Evolutionary conservation across 2,113 vertebrate genomes (phyloP).

Genomic region (Marcusenius ussheri): DNA sequence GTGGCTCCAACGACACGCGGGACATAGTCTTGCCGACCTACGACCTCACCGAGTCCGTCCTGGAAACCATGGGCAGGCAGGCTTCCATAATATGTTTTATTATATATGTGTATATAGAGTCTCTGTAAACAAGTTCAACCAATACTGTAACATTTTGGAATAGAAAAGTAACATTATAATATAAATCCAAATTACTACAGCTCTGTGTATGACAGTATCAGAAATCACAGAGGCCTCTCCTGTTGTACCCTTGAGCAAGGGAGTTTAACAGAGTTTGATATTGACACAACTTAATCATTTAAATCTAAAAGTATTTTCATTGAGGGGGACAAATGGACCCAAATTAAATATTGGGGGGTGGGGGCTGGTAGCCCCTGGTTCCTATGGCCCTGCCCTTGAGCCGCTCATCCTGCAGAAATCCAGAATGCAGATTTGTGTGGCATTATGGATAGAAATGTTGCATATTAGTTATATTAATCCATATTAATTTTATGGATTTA

Average conservation of each 20-base stretch:
- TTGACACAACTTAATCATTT: not conserved
- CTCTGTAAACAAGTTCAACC: not conserved
- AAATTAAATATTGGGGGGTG: not conserved
- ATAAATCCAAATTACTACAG: not conserved
- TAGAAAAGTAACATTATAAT: not conserved
- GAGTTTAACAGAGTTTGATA: not conserved
- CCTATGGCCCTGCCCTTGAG: not conserved
- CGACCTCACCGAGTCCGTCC: conserved; percentile 89
- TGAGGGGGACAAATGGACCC: not conserved
- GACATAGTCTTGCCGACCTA: conserved; percentile 98
- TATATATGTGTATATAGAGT: not conserved
- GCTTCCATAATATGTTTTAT: conserved; percentile 5
- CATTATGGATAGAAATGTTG: not conserved
- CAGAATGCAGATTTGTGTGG: not conserved
- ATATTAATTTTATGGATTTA: not conserved
- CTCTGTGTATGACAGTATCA: not conserved
- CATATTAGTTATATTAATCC: not conserved
- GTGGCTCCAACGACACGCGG: conserved; percentile 83
- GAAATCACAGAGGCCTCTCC: not conserved
- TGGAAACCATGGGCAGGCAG: conserved; percentile 97
- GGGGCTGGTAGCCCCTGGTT: not conserved
- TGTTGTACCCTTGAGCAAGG: not conserved
- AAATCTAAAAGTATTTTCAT: not conserved
- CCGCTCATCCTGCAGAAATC: not conserved
- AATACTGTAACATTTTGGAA: not conserved